These are phyloP conservation scores for Nemoura dubitans DNA, from an alignment of 2,888 invertebrate genomes.

Conservation along the genomic window DNA sequence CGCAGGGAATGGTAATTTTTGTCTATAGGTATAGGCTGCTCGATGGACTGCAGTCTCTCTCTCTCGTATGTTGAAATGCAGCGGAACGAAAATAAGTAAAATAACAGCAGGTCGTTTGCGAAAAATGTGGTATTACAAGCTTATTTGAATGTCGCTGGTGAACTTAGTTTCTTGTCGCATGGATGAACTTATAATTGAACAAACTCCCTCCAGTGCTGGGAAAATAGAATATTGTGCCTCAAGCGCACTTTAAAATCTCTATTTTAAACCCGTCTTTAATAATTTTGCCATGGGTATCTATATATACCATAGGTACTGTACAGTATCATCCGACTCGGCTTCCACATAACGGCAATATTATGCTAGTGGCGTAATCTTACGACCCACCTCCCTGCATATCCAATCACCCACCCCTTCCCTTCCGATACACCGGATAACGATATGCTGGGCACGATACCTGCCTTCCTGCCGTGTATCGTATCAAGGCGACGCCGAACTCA, in stretches of 20 bases:
- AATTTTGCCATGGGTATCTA: not conserved
- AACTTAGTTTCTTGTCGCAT: not conserved
- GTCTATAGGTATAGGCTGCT: not conserved
- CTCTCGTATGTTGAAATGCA: not conserved
- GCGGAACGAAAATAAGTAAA: not conserved
- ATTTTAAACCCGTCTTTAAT: not conserved
- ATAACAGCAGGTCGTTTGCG: not conserved
- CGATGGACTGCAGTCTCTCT: not conserved
- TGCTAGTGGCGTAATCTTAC: not conserved
- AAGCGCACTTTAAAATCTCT: too few species aligned
- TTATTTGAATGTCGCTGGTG: not conserved
- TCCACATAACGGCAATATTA: not conserved
- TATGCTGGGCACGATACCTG: not conserved
- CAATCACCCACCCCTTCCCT: not conserved
- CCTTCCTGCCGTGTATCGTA: too few species aligned
- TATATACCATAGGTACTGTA: too few species aligned
- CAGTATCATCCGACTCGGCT: not conserved
- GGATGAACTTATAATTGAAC: too few species aligned
- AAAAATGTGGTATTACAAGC: not conserved
- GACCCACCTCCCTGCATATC: not conserved
- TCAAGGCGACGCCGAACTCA: not conserved
- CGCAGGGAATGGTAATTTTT: conserved; percentile 2
- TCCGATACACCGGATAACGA: not conserved
- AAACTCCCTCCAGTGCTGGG: too few species aligned
- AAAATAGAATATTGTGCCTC: too few species aligned